Percentiles rank a stretch among this genome's conserved stretches.
Conservation (phyloP, 53 echinoderm and acorn worm species). For the Antedon mediterranea region DNA sequence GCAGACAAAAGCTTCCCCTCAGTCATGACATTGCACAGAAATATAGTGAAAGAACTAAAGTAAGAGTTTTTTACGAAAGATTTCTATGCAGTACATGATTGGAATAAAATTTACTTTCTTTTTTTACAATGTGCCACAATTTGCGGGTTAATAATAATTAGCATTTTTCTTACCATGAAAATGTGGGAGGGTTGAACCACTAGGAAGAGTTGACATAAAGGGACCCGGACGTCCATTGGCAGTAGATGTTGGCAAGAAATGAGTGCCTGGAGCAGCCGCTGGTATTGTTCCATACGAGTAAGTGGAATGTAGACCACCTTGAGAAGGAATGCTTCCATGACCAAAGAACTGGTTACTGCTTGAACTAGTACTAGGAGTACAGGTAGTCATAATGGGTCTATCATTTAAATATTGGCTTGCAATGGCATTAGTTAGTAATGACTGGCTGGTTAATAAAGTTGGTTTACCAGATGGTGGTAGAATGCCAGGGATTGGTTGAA, state of each 20-base stretch:
- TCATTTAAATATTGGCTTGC: conserved; percentile 39
- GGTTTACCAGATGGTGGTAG: conserved; percentile 13
- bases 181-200: not conserved
- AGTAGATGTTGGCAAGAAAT: not conserved
- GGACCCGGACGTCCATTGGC: not conserved
- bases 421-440: conserved; percentile 25
- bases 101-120: no score
- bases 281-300: not conserved
- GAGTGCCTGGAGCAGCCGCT: not conserved
- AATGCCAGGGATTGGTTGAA: conserved; percentile 22
- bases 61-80: no score
- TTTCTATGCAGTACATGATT: no score
- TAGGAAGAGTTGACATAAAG: not conserved
- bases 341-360: not conserved
- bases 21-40: no score
- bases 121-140: no score
- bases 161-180: not conserved
- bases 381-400: conserved; percentile 16
- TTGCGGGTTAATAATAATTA: no score
- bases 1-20: no score
- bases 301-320: not conserved
- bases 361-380: not conserved
- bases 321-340: no score
- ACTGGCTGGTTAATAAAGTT: conserved; percentile 42
- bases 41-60: no score